Evolutionary conservation across 2,113 vertebrate species (phyloP).

Genomic region (Periophthalmus modestus): DNA sequence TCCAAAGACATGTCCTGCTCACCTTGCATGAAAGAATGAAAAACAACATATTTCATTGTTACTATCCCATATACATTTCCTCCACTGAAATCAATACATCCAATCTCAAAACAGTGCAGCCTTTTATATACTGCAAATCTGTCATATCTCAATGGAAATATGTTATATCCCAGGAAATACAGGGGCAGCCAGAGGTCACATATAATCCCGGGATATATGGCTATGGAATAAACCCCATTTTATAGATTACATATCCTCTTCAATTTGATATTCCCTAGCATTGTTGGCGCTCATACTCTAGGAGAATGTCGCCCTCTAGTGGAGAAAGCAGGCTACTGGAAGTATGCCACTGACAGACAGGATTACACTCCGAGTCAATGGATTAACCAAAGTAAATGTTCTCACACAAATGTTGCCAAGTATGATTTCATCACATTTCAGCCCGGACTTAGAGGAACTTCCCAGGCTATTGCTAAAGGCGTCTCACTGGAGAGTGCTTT

Average conservation of each 20-base stretch:
- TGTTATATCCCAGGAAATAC: conserved; percentile 46
- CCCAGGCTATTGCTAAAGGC: conserved; percentile 16
- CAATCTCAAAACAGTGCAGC: conserved; percentile 9
- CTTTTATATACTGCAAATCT: conserved; percentile 34
- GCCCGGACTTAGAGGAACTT: conserved; percentile 44
- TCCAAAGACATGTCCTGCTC: not conserved
- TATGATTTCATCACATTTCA: conserved; percentile 27
- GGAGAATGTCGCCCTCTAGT: conserved; percentile 48
- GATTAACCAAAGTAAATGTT: conserved; percentile 59
- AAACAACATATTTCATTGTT: not conserved
- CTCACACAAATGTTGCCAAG: conserved; percentile 48
- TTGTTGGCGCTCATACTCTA: conserved; percentile 23
- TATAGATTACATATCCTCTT: conserved; percentile 42
- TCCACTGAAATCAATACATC: conserved; percentile 37
- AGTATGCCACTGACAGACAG: not conserved
- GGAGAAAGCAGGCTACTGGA: conserved; percentile 15
- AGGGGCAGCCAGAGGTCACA: conserved; percentile 43
- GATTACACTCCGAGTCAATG: conserved; percentile 40
- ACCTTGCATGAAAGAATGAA: not conserved
- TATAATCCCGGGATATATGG: conserved; percentile 55
- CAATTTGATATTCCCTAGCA: conserved; percentile 31
- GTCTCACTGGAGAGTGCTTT: conserved; percentile 47
- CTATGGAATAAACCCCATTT: conserved; percentile 48
- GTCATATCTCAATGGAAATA: conserved; percentile 23
- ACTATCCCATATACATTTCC: not conserved